These are phyloP conservation scores for Sarcophaga carnaria DNA, from an alignment of 2,888 invertebrate species.

Conservation along the genomic window DNA sequence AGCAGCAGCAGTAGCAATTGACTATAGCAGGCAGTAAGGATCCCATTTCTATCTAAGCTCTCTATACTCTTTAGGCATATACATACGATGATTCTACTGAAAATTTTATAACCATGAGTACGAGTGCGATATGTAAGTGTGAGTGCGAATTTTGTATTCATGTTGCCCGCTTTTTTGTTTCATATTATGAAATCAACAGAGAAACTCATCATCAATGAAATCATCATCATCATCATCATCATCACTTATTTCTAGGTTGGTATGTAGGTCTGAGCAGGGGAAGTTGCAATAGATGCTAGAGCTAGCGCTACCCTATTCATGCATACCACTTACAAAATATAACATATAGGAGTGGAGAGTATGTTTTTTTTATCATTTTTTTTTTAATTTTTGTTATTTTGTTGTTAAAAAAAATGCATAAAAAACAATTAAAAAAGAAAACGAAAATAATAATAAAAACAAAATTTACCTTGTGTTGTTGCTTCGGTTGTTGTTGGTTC, in stretches of 20 bases:
- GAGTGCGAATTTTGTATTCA: constrained; percentile 19
- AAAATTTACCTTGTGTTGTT: constrained; percentile 79
- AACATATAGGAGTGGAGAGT: not conserved
- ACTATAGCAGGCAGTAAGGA: constrained; percentile 38
- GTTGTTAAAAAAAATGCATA: constrained; percentile 18
- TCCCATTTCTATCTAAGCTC: constrained; percentile 45
- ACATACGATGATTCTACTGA: not conserved
- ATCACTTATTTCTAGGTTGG: constrained; percentile 21
- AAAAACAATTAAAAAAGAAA: constrained; percentile 16
- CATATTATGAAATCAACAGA: constrained; percentile 45
- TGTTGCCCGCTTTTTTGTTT: constrained; percentile 23
- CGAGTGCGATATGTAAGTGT: not conserved
- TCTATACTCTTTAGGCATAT: constrained; percentile 3
- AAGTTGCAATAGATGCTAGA: constrained; percentile 7
- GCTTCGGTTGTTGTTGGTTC: constrained; percentile 86
- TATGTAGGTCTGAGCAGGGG: not conserved
- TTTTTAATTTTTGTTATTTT: not conserved
- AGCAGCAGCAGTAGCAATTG: constrained; percentile 51
- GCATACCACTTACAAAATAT: not conserved
- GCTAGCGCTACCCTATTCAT: not conserved
- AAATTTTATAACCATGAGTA: not conserved
- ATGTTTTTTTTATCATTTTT: not conserved
- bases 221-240: not conserved
- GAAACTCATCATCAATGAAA: constrained; percentile 14
- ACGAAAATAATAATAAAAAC: constrained; percentile 36